Evolutionary conservation across 2,888 invertebrate genomes (phyloP).

Genomic region (Pemphredon lugubris): DNA sequence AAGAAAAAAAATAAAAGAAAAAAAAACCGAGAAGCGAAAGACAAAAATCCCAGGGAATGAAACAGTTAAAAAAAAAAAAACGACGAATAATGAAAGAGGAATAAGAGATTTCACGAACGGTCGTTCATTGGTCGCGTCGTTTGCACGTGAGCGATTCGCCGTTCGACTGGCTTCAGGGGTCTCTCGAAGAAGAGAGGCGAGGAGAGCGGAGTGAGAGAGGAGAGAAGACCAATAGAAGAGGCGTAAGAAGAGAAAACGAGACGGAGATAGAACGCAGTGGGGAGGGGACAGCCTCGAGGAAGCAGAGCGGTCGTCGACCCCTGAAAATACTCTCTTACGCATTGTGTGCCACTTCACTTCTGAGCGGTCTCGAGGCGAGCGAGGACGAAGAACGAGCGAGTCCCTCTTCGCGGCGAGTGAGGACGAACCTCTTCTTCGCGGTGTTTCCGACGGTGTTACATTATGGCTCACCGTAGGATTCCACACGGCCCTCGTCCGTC

Average conservation of each 20-base stretch:
- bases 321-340: constrained; percentile 80
- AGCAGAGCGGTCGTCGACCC: constrained; percentile 79
- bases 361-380: constrained; percentile 68
- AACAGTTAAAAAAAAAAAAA: not conserved
- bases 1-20: not conserved
- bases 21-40: not conserved
- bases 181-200: constrained; percentile 13
- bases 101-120: constrained; percentile 26
- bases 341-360: constrained; percentile 77
- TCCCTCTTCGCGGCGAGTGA: constrained; percentile 25
- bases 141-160: constrained; percentile 62
- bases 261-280: no score
- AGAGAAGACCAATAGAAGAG: not conserved
- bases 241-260: constrained; percentile 5
- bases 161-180: constrained; percentile 43
- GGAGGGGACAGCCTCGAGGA: constrained; percentile 65
- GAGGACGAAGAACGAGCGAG: constrained; percentile 60
- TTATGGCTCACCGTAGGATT: constrained; percentile 58
- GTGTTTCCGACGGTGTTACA: constrained; percentile 44
- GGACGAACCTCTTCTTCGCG: constrained; percentile 6
- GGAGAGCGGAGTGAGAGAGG: not conserved
- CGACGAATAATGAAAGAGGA: not conserved
- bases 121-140: constrained; percentile 35
- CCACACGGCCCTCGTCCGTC: constrained; percentile 17
- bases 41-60: not conserved